Evolutionary conservation across 2,113 vertebrate species (phyloP).

Genomic region (Rhadina sibilatrix): DNA sequence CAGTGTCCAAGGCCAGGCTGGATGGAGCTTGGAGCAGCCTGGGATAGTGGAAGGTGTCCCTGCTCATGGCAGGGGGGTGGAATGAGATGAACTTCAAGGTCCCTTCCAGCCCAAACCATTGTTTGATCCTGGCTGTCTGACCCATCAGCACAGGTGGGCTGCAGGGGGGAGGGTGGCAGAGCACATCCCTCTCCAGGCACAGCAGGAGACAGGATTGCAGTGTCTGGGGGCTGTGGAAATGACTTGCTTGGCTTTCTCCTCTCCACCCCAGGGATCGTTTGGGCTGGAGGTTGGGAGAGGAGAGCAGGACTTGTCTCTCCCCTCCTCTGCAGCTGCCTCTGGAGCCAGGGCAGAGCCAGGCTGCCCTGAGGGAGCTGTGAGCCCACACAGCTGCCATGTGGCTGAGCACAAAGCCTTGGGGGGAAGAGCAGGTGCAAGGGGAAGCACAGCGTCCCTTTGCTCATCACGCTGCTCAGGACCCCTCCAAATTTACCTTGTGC

Average conservation of each 20-base stretch:
- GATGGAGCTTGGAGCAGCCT: neutral
- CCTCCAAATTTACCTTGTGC: neutral
- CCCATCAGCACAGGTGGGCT: neutral
- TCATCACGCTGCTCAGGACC: neutral
- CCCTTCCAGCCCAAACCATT: neutral
- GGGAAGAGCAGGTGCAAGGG: slow-evolving; percentile 33
- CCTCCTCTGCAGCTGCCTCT: neutral
- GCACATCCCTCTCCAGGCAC: neutral
- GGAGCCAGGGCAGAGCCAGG: neutral
- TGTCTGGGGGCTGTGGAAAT: neutral
- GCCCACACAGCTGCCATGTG: neutral
- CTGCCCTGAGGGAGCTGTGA: neutral
- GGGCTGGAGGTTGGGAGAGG: neutral
- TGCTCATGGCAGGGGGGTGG: neutral
- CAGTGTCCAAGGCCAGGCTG: neutral
- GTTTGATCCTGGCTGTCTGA: neutral
- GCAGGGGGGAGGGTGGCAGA: neutral
- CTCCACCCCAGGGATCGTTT: neutral
- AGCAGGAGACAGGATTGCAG: neutral
- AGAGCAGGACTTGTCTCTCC: neutral
- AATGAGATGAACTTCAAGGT: neutral
- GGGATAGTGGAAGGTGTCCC: neutral
- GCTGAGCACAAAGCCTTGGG: neutral
- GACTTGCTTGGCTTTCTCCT: neutral
- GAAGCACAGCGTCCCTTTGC: neutral